Conservation (phyloP, 1,140 invertebrate species). For the Pachypeltis micranthus region DNA sequence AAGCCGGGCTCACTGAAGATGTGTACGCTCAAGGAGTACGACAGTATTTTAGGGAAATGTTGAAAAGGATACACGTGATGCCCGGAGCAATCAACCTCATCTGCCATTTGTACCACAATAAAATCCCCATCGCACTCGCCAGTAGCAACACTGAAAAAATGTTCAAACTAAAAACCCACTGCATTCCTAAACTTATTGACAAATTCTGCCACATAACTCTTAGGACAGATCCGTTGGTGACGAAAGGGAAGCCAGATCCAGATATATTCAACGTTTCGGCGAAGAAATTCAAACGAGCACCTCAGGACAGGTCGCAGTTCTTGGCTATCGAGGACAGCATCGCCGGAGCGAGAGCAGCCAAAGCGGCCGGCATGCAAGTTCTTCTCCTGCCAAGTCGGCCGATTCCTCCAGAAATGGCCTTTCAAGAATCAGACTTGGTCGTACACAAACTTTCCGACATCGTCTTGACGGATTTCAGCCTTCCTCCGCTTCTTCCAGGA, state of each 20-base stretch:
- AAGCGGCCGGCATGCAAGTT: not conserved
- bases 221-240: not conserved
- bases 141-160: not conserved
- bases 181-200: not conserved
- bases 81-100: not conserved
- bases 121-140: not conserved
- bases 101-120: not conserved
- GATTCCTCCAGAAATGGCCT: not conserved
- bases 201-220: not conserved
- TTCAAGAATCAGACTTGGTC: not conserved
- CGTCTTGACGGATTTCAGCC: not conserved
- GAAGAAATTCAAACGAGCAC: not conserved
- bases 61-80: not conserved
- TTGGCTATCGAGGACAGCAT: constrained; percentile 3
- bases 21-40: constrained; percentile 4
- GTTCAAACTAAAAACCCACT: not conserved
- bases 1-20: not conserved
- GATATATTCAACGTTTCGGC: not conserved
- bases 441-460: not conserved
- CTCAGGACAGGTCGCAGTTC: not conserved
- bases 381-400: not conserved
- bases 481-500: not conserved
- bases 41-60: not conserved
- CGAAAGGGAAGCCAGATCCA: not conserved
- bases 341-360: not conserved